Conservation (phyloP, 2,797 vertebrate genomes). For the Pseudochromis fuscus region DNA sequence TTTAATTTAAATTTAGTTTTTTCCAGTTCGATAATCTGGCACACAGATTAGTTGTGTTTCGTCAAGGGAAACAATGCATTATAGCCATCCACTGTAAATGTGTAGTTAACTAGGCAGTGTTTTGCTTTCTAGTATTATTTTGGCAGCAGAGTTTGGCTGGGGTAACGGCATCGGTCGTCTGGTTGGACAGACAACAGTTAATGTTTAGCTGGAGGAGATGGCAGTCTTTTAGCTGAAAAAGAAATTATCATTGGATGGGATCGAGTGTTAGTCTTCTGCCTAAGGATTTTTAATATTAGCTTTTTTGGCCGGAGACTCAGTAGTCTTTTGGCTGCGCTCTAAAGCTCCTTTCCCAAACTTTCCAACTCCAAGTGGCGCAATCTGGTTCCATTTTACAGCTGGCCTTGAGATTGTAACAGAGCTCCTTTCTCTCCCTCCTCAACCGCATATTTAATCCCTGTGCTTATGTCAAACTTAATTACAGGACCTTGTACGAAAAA, state of each 20-base stretch:
- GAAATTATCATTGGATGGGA: slow-evolving; percentile 73
- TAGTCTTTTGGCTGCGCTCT: slow-evolving; percentile 71
- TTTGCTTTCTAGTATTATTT: slow-evolving; percentile 58
- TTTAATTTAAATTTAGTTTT: too few species aligned
- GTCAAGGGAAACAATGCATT: slow-evolving; percentile 38
- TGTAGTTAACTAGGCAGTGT: slow-evolving; percentile 41
- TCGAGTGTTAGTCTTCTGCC: slow-evolving; percentile 79
- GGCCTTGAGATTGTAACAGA: slow-evolving; percentile 92
- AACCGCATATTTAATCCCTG: slow-evolving; percentile 99
- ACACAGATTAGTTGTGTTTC: slow-evolving; percentile 44
- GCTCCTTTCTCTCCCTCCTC: slow-evolving; percentile 91
- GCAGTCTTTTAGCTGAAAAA: slow-evolving; percentile 67
- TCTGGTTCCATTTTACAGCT: slow-evolving; percentile 92
- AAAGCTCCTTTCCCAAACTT: slow-evolving; percentile 85
- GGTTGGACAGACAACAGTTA: slow-evolving; percentile 64
- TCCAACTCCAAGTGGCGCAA: slow-evolving; percentile 88
- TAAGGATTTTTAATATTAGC: slow-evolving; percentile 79
- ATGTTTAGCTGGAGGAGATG: slow-evolving; percentile 65
- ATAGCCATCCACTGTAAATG: slow-evolving; percentile 38
- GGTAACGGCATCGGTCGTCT: slow-evolving; percentile 47
- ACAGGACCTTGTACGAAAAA: slow-evolving; percentile 97
- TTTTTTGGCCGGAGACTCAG: slow-evolving; percentile 70
- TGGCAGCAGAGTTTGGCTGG: slow-evolving; percentile 50
- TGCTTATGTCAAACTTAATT: slow-evolving; percentile 99
- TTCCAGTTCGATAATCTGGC: slow-evolving; percentile 43